Evolutionary conservation across 35 echinoderm and acorn worm species (phyloP).

Genomic region (Holothuria glaberrima): DNA sequence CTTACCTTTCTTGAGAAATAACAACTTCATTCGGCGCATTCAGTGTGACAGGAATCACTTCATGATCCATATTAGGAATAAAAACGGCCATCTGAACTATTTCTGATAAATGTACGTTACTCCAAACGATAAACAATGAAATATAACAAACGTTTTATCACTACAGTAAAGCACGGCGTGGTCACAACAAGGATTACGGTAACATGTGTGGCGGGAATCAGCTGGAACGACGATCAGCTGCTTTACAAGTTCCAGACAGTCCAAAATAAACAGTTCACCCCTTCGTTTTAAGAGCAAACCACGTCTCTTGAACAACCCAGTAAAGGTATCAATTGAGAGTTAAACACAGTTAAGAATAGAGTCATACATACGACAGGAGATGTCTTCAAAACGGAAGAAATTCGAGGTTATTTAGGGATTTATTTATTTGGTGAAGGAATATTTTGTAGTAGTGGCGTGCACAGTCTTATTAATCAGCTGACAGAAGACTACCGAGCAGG

Average conservation of each 20-base stretch:
- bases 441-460: slow-evolving; percentile 24
- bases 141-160: slow-evolving; percentile 2
- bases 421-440: slow-evolving; percentile 18
- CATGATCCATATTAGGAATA: slow-evolving; percentile 52
- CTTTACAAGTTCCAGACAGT: neutral
- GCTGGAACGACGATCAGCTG: slow-evolving; percentile 49
- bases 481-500: slow-evolving; percentile 45
- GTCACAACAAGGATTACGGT: slow-evolving; percentile 42
- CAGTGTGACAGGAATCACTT: slow-evolving; percentile 37
- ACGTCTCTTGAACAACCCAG: no score
- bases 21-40: slow-evolving; percentile 53
- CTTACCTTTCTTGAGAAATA: slow-evolving; percentile 56
- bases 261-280: no score
- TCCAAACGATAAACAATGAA: slow-evolving; percentile 16
- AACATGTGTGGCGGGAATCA: slow-evolving; percentile 62
- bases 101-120: neutral
- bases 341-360: neutral
- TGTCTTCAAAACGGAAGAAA: neutral
- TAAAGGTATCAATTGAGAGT: no score
- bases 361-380: neutral
- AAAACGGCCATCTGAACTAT: slow-evolving; percentile 25
- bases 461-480: slow-evolving; percentile 58
- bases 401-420: neutral
- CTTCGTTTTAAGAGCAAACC: no score
- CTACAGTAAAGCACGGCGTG: slow-evolving; percentile 10